Base-by-base conservation (phyloP, 2,888 invertebrate species). In the Kuschelorhynchus macadamiae region DNA sequence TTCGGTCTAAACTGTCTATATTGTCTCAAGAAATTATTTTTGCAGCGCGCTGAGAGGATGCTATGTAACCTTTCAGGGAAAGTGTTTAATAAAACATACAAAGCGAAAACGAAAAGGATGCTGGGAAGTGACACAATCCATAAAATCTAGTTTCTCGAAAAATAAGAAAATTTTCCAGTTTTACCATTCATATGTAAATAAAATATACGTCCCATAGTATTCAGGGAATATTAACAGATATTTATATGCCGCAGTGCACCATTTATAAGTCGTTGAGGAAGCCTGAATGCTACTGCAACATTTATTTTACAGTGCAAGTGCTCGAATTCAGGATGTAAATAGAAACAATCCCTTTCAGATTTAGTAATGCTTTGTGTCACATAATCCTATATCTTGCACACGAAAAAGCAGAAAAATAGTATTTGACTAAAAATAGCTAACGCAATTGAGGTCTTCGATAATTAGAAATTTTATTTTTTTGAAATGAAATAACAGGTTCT, bases 231-330 rank as follows among this genome's bases (percentile, higher is more conserved):
- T 75, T 72, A 72, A 68, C 72, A 71, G 70, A 72, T 75, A 74
- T 75, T 75, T 75, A 75, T 75, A 72, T 65, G 71, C 68, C 72
- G 75, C 75, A 73, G 2, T 74, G 73, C 73, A 68, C 72, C 74
- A 71, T 73, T 75, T 70, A 72, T 73, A 68, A 67, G 59, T 71
- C 69, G 66, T 68, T 65, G 57, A 59, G 55, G 52, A 57, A 21
- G 42, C 53, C 56, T 49, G 17, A 30, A 49, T 49, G 59, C 17
- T 46, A 46, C 17, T 59, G 59, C 59, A 59, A 33, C 39, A 32
- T 36, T 46, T 59, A 36, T 21, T 36, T 33, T 47, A 47, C 12
- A 47, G 12, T 25, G 36, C n/a, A 12, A 36, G 9, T 11, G 36
- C 12, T 36, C 3, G 2, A 36, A 36, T 36, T 36, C 9, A 36